These are phyloP conservation scores for Epinephelus fuscoguttatus DNA, from an alignment of 2,113 vertebrate genomes.

Conservation along the genomic window DNA sequence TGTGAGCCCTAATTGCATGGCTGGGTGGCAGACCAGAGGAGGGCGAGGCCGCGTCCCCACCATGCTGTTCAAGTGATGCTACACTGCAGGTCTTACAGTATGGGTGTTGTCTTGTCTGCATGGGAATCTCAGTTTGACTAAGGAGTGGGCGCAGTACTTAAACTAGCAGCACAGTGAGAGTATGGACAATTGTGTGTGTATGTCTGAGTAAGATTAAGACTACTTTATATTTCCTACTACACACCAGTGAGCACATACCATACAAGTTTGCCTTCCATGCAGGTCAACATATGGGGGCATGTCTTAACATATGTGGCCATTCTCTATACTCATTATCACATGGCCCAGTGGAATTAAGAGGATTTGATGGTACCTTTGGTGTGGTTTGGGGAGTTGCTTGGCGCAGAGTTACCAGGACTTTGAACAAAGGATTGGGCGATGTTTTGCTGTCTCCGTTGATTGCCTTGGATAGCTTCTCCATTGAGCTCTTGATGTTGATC, in stretches of 20 bases:
- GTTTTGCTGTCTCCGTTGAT: conserved; percentile 85
- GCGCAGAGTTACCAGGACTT: conserved; percentile 85
- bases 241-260: not conserved
- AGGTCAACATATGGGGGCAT: not conserved
- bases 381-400: conserved; percentile 66
- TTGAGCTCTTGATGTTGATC: conserved; percentile 87
- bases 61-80: no score
- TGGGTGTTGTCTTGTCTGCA: not conserved
- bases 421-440: conserved; percentile 85
- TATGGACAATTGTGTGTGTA: no score
- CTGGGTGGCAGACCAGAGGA: no score
- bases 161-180: not conserved
- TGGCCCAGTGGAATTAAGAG: not conserved
- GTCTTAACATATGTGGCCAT: not conserved
- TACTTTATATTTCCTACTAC: not conserved
- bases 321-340: not conserved
- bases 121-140: not conserved
- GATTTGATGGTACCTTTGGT: conserved; percentile 78
- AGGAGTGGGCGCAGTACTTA: not conserved
- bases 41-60: no score
- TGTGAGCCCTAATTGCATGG: no score
- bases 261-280: not conserved
- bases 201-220: not conserved
- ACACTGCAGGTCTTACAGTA: not conserved
- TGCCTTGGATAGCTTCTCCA: conserved; percentile 88